Base-by-base conservation (phyloP, 2,113 vertebrate genomes). In the Lycocorax pyrrhopterus region DNA sequence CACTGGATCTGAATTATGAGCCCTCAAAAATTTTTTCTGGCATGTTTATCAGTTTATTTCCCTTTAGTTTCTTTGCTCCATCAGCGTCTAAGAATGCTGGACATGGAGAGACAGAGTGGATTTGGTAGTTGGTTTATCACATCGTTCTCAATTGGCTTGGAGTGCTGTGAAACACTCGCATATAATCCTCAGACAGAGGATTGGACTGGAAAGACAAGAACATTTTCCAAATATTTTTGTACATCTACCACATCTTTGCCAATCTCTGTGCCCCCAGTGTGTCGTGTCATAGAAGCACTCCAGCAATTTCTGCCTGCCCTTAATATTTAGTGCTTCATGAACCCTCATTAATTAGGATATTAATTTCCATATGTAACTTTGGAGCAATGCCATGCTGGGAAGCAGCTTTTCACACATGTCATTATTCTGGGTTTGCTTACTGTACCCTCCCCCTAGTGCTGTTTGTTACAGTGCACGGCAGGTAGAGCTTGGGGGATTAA, bases 361-460 rank as follows among this genome's bases (percentile, higher is more conserved):
- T 96, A 95, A 94, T 92, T 94, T 96, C 91, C 91, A 77, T 96
- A 94, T 93, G 94, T 67, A 87, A 47, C 80, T 96, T 74, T 96
- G 95, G 90, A 88, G 35, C 35, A 43, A 6, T 59, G 93, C 93
- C 95, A 88, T 80, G 51, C 72, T 76, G 56, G 13, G 62, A 89
- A 55, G 78, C 33, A 87, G 78, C 52, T 90, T 91, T 94, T 79
- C 71, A 87, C 84, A 85, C 84, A 11, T 75, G 52, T 59, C 60
- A 6, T 68, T 81, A 68, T 83, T 79, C 66, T 56, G 63, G 13
- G 69, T 72, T 85, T 58, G 41, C 71, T 94, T 89, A 35, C 72
- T 79, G 56, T 27, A 41, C 51, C 89, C 30, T 19, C 37, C 2
- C 55, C n/a, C 82, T 21, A 12, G 15, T 66, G 49, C 67, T 43